Evolutionary conservation across 2,888 invertebrate species (phyloP).

Genomic region (Drosophila pseudotalamancana): DNA sequence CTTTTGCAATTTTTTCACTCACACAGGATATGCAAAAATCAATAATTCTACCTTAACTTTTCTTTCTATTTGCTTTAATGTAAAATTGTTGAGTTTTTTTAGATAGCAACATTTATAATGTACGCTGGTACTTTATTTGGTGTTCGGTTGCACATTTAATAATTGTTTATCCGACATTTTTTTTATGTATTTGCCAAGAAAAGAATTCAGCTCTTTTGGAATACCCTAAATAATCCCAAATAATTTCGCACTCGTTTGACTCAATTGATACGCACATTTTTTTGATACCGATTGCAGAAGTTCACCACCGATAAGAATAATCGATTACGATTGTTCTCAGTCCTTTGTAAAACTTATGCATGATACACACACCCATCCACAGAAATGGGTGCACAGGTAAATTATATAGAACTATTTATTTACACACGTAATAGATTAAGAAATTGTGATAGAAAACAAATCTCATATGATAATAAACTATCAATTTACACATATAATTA

Average conservation of each 20-base stretch:
- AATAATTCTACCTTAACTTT: constrained; percentile 34
- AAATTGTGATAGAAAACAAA: too few relatives aligned
- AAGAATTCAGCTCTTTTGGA: constrained; percentile 21
- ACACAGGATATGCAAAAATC: constrained; percentile 30
- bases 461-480: too few relatives aligned
- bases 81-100: background rate
- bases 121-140: constrained; percentile 3
- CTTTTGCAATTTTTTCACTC: constrained; percentile 6
- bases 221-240: constrained; percentile 36
- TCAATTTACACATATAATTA: too few relatives aligned
- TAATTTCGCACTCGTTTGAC: background rate
- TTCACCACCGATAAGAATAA: background rate
- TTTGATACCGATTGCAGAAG: background rate
- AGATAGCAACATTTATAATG: constrained; percentile 5
- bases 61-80: background rate
- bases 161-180: constrained; percentile 58
- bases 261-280: background rate
- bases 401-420: too few relatives aligned
- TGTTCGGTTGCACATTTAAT: constrained; percentile 26
- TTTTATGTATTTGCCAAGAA: constrained; percentile 47
- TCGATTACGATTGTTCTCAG: background rate
- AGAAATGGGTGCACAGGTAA: too few relatives aligned
- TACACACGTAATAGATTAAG: too few relatives aligned
- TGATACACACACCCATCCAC: too few relatives aligned
- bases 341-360: too few relatives aligned